phyloP scores from a whole-genome alignment of 2,888 invertebrate genomes.

The Phoenoteleia sp. region DNA sequence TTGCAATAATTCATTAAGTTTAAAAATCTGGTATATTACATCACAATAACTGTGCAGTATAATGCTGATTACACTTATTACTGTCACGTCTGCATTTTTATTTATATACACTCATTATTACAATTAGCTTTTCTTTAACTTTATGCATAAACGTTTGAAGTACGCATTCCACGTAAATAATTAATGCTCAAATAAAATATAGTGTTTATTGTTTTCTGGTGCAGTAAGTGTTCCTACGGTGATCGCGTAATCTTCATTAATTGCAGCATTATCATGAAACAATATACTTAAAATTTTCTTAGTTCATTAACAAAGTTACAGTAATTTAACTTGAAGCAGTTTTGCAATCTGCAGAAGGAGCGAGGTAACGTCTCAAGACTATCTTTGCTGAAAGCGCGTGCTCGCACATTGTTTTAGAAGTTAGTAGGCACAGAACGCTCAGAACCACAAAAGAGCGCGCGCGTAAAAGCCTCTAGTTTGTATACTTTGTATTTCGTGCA shows the following conservation, averaged over 20 bases:
- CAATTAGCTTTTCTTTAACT: too few relatives aligned
- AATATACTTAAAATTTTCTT: conserved; percentile 18
- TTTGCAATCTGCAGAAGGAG: conserved; percentile 20
- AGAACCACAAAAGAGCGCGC: conserved; percentile 41
- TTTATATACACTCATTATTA: too few relatives aligned
- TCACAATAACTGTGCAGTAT: too few relatives aligned
- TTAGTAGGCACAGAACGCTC: conserved; percentile 34
- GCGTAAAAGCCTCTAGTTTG: conserved; percentile 58
- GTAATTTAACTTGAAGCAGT: conserved; percentile 18
- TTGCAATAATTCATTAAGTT: too few relatives aligned
- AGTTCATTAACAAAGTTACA: conserved; percentile 31
- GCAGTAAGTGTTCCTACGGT: neutral
- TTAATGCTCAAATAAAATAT: neutral
- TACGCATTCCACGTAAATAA: neutral
- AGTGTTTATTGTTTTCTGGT: neutral
- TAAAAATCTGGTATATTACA: too few relatives aligned
- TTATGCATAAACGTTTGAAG: neutral
- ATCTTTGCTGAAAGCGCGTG: conserved; percentile 7
- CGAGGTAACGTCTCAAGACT: neutral
- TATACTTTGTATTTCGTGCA: conserved; percentile 69
- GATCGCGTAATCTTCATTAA: neutral
- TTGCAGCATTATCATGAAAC: neutral
- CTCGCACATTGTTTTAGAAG: conserved; percentile 42
- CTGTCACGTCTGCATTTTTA: too few relatives aligned
- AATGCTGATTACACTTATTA: too few relatives aligned